phyloP scores from a whole-genome alignment of 1,140 invertebrate species.

The Sitophilus oryzae region DNA sequence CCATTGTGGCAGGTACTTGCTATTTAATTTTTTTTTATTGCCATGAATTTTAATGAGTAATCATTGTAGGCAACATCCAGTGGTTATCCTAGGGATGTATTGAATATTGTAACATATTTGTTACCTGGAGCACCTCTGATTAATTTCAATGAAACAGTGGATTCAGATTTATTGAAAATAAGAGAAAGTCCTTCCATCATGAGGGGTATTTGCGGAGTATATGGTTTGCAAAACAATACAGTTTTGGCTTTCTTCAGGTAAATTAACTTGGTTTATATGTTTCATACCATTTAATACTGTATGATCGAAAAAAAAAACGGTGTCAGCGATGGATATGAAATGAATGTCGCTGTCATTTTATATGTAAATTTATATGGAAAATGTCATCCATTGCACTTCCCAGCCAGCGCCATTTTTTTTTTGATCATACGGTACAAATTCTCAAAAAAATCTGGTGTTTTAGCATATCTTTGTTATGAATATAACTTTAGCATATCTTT shows the following conservation, averaged over 20 bases:
- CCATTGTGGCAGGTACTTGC: slow-evolving; percentile 46
- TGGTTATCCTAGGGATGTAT: slow-evolving; percentile 42
- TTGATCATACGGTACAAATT: no score
- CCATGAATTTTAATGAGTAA: background rate
- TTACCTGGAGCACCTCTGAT: slow-evolving; percentile 67
- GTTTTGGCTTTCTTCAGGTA: slow-evolving; percentile 61
- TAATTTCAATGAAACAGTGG: slow-evolving; percentile 50
- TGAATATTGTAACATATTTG: slow-evolving; percentile 62
- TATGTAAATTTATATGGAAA: no score
- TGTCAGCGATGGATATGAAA: no score
- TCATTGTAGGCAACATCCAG: slow-evolving; percentile 23
- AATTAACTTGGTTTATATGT: slow-evolving; percentile 22
- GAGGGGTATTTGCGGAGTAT: slow-evolving; percentile 49
- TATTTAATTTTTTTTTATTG: background rate
- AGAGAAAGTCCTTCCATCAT: slow-evolving; percentile 49
- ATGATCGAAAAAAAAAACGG: no score
- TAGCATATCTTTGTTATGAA: no score
- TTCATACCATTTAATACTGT: background rate
- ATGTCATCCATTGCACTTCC: background rate
- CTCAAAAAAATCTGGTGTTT: no score
- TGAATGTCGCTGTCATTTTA: no score
- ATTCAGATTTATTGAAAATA: slow-evolving; percentile 44
- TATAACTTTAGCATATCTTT: no score
- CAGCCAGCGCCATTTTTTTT: no score
- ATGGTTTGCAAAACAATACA: slow-evolving; percentile 46